Percentiles rank a stretch among this genome's conserved stretches.
Evolutionary conservation across 35 echinoderm and acorn worm species (phyloP).

Genomic region (Anneissia japonica): DNA sequence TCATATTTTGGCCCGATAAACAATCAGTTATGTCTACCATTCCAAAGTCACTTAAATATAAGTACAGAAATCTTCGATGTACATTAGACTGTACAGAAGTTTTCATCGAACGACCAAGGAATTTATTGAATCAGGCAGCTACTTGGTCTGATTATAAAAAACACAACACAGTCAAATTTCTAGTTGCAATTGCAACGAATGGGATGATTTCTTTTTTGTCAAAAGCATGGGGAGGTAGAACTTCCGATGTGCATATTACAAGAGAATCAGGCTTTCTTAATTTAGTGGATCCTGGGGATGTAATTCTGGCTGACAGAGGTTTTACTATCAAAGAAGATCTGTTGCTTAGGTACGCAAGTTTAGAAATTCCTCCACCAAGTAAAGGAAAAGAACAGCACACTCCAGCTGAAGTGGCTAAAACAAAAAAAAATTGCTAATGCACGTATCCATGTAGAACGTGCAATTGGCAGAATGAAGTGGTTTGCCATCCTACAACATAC

Average conservation of each 20-base stretch:
- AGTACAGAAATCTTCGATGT: constrained; percentile 11
- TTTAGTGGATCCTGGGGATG: constrained; percentile 40
- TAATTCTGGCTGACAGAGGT: constrained; percentile 40
- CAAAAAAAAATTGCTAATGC: constrained; percentile 61
- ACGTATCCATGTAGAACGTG: constrained; percentile 47
- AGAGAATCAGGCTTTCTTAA: constrained; percentile 43
- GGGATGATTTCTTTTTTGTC: constrained; percentile 55
- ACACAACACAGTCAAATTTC: constrained; percentile 45
- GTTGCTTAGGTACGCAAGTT: constrained; percentile 5
- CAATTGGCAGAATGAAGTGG: constrained; percentile 55
- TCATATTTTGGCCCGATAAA: constrained; percentile 30
- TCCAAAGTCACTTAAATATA: constrained; percentile 22
- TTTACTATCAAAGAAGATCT: constrained; percentile 43
- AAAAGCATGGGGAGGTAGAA: constrained; percentile 54
- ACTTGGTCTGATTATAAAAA: constrained; percentile 71
- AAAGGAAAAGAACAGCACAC: constrained; percentile 44
- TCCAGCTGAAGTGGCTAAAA: constrained; percentile 31
- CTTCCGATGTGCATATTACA: constrained; percentile 50
- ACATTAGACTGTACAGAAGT: constrained; percentile 66
- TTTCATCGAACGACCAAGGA: constrained; percentile 44
- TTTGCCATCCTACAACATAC: constrained; percentile 48
- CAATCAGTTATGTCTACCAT: neutral
- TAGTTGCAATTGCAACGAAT: constrained; percentile 53
- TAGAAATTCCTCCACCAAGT: constrained; percentile 47
- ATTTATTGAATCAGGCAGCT: constrained; percentile 27